Conservation (phyloP, 2,888 invertebrate species). For the Dryobotodes eremita region DNA sequence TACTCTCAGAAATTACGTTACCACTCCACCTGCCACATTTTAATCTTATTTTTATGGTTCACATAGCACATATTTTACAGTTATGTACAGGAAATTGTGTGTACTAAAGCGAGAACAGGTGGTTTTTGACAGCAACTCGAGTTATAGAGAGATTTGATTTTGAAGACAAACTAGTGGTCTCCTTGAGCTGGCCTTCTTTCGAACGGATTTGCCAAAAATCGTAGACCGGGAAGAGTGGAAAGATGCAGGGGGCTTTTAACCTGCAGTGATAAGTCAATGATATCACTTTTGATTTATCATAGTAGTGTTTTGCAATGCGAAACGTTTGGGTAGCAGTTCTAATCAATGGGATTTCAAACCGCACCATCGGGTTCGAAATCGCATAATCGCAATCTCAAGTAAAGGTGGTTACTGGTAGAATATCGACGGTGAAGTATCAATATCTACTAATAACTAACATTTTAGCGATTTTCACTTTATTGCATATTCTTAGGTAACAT, state of each 20-base stretch:
- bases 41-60: slow-evolving; percentile 25
- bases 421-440: no score
- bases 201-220: neutral
- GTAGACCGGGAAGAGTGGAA: neutral
- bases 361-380: neutral
- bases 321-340: neutral
- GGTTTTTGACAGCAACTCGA: neutral
- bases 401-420: neutral
- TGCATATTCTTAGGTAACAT: no score
- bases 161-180: neutral
- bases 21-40: slow-evolving; percentile 12
- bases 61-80: slow-evolving; percentile 20
- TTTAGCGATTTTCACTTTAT: no score
- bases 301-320: neutral
- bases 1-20: slow-evolving; percentile 17
- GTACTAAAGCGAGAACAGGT: slow-evolving; percentile 1
- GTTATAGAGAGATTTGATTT: neutral
- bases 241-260: neutral
- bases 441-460: no score
- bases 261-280: neutral
- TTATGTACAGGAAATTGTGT: slow-evolving; percentile 34
- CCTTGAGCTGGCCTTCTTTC: neutral
- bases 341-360: neutral
- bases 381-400: neutral
- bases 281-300: neutral